phyloP scores from a whole-genome alignment of 2,797 vertebrate species.

The Gallinago solitaria region DNA sequence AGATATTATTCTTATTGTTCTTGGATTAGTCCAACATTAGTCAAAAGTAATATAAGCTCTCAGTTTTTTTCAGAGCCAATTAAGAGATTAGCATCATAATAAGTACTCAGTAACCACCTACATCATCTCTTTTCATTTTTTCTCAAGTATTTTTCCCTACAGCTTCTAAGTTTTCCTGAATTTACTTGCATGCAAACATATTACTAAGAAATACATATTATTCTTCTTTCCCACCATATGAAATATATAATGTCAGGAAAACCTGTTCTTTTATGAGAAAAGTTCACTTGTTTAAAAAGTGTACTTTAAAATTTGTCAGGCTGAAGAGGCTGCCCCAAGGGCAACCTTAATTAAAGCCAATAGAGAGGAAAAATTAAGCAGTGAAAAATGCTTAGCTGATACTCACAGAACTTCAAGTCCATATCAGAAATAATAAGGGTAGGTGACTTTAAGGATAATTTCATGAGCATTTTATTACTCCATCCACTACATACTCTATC shows the following conservation, averaged over 20 bases:
- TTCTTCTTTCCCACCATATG: neutral
- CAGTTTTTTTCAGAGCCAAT: neutral
- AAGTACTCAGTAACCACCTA: neutral
- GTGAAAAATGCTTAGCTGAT: neutral
- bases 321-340: neutral
- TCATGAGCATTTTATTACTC: neutral
- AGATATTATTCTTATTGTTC: neutral
- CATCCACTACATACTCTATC: neutral
- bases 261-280: neutral
- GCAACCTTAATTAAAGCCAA: constrained; percentile 1
- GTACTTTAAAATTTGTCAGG: neutral
- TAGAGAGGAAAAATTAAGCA: neutral
- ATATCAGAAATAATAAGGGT: neutral
- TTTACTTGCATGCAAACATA: neutral
- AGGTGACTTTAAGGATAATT: neutral
- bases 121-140: neutral
- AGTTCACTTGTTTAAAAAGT: neutral
- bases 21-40: neutral
- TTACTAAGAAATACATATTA: neutral
- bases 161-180: neutral
- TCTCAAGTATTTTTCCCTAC: neutral
- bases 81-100: neutral
- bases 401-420: neutral
- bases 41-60: neutral
- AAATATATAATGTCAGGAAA: neutral